phyloP scores from a whole-genome alignment of 2,888 invertebrate genomes.

The Tolmerus cingulatus region DNA sequence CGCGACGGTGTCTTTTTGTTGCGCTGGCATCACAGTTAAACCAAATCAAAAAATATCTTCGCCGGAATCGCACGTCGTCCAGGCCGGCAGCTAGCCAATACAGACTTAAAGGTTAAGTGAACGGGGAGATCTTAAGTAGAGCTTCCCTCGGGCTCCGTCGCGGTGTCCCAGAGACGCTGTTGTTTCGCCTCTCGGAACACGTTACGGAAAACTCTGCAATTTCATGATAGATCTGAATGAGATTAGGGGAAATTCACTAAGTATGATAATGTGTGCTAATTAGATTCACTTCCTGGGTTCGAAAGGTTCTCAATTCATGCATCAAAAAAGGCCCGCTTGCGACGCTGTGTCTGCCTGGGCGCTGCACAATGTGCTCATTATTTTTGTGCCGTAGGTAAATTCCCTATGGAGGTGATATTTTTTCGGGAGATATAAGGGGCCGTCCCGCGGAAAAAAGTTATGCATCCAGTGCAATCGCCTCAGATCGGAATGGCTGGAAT shows the following conservation, averaged over 20 bases:
- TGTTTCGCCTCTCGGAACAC: slow-evolving; percentile 28
- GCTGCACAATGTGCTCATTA: slow-evolving; percentile 2
- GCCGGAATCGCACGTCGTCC: slow-evolving; percentile 32
- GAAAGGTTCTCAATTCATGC: slow-evolving; percentile 33
- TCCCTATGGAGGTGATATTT: neutral
- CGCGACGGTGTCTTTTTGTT: slow-evolving; percentile 22
- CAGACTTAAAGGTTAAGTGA: slow-evolving; percentile 3
- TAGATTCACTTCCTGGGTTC: slow-evolving; percentile 51
- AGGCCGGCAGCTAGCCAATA: slow-evolving; percentile 14
- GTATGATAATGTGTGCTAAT: slow-evolving; percentile 51
- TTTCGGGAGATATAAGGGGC: neutral
- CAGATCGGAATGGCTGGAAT: neutral
- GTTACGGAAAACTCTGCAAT: slow-evolving; percentile 42
- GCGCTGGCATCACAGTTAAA: slow-evolving; percentile 38
- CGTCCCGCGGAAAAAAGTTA: neutral
- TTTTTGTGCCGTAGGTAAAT: neutral
- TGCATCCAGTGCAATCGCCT: neutral
- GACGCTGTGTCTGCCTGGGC: neutral
- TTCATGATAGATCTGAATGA: slow-evolving; percentile 48
- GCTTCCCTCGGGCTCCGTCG: neutral
- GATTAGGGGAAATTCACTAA: slow-evolving; percentile 45
- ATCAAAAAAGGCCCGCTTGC: neutral
- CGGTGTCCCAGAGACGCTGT: slow-evolving; percentile 34
- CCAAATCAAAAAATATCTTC: slow-evolving; percentile 40
- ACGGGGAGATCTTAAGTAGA: slow-evolving; percentile 5